Conservation (phyloP, 2,113 vertebrate species). For the Micronycteris hirsuta region DNA sequence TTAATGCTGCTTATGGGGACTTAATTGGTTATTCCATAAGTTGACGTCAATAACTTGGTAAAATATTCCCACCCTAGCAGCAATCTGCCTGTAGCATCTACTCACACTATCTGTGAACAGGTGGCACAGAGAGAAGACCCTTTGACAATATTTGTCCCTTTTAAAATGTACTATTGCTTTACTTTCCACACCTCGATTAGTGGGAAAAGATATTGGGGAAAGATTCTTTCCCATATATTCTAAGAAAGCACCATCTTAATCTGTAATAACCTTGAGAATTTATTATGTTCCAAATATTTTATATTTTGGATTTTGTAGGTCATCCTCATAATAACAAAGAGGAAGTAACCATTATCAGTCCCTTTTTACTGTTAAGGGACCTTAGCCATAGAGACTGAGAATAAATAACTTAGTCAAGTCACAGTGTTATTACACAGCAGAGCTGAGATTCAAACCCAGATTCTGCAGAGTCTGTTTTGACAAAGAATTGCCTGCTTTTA, state of each 20-base stretch:
- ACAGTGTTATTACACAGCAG: background rate
- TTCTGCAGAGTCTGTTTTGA: background rate
- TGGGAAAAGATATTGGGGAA: background rate
- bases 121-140: background rate
- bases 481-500: background rate
- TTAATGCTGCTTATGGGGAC: background rate
- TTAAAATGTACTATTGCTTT: slow-evolving; percentile 37
- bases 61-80: background rate
- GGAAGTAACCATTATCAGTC: background rate
- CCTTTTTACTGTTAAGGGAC: background rate
- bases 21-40: background rate
- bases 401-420: background rate
- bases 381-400: background rate
- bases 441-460: background rate
- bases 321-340: background rate
- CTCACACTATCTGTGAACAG: background rate
- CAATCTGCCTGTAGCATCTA: background rate
- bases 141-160: background rate
- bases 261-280: background rate
- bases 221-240: background rate
- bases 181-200: background rate
- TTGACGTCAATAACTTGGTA: background rate
- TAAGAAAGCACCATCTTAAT: background rate
- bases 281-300: background rate
- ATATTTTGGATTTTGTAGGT: background rate